A percentile compares a stretch with the other conserved stretches of the same genome.
These are phyloP conservation scores for Pheucticus melanocephalus DNA, from an alignment of 2,113 vertebrate genomes.

Conservation along the genomic window DNA sequence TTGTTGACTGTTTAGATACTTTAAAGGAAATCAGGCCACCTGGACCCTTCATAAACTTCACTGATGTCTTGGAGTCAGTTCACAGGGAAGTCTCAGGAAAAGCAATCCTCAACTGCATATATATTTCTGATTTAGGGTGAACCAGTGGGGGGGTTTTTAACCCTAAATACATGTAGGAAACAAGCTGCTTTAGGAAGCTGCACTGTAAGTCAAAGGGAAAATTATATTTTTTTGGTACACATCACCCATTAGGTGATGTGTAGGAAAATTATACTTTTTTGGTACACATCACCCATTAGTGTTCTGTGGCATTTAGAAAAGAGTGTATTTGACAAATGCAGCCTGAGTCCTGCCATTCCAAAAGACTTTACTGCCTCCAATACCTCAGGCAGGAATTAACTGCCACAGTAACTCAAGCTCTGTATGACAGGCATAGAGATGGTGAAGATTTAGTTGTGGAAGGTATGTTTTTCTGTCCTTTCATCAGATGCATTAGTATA, in stretches of 20 bases:
- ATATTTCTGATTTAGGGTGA: not conserved
- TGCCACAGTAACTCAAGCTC: not conserved
- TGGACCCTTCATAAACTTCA: not conserved
- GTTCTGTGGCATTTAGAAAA: not conserved
- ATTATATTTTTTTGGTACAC: not conserved
- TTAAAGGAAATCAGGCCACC: not conserved
- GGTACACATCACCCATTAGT: not conserved
- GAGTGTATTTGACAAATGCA: not conserved
- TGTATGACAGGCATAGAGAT: not conserved
- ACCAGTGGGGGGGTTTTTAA: not conserved
- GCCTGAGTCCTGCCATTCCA: not conserved
- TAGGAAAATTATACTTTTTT: too few relatives aligned
- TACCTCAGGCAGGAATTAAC: not conserved
- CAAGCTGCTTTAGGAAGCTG: not conserved
- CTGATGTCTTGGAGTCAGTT: not conserved
- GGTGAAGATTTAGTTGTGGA: not conserved
- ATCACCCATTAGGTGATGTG: not conserved
- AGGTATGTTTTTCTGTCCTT: not conserved
- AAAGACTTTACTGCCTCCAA: not conserved
- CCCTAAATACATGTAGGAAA: not conserved
- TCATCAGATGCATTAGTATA: not conserved
- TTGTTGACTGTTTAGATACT: not conserved
- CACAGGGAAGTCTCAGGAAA: not conserved
- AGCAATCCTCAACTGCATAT: not conserved
- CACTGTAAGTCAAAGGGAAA: not conserved